Conservation (phyloP, 2,113 vertebrate species). For the Callithrix jacchus region DNA sequence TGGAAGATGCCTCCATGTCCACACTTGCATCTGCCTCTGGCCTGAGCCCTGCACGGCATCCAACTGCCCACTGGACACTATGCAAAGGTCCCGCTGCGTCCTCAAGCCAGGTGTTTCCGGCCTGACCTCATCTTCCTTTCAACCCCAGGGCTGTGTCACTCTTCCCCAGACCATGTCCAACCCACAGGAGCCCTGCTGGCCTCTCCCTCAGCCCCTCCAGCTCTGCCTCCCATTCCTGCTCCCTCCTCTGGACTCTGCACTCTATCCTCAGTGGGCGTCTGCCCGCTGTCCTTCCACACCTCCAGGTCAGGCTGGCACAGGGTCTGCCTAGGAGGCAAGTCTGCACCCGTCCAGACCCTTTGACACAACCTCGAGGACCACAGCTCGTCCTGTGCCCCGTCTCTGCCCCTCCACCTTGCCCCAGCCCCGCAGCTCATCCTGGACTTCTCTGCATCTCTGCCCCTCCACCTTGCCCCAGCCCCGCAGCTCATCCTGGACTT, state of each 20-base stretch:
- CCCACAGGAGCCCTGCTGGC: too few relatives aligned
- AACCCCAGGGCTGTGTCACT: neutral
- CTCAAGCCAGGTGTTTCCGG: neutral
- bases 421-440: neutral
- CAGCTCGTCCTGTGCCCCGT: neutral
- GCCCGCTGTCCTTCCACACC: too few relatives aligned
- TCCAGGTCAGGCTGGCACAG: neutral
- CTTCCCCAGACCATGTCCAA: neutral
- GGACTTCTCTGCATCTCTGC: neutral
- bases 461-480: neutral
- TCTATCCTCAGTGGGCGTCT: neutral
- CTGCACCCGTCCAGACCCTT: neutral
- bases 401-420: neutral
- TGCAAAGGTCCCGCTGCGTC: accelerated
- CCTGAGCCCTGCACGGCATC: neutral
- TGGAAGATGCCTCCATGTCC: neutral
- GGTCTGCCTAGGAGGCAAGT: neutral
- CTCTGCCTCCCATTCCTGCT: too few relatives aligned
- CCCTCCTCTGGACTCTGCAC: too few relatives aligned
- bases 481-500: neutral
- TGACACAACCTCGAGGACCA: neutral
- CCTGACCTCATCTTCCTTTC: neutral
- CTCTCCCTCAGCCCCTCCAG: too few relatives aligned
- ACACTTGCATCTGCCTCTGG: neutral
- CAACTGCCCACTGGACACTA: neutral